Evolutionary conservation across 1,140 invertebrate genomes (phyloP), one percentile per base, ranked within the genome.

Genomic region (Drosophila baimaii): DNA sequence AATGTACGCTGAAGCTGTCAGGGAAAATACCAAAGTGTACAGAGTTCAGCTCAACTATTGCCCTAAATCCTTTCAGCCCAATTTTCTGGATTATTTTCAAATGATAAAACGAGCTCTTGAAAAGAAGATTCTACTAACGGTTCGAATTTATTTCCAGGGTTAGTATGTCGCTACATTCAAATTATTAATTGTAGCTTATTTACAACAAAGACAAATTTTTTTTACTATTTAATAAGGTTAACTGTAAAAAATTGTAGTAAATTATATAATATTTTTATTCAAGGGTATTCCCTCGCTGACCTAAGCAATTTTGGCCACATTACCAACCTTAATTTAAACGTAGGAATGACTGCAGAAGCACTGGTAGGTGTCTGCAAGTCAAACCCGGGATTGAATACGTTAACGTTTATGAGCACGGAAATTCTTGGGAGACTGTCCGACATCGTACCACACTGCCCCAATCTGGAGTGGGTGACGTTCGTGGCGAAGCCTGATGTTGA

Each of bases 11-110:
- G 5, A 29, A 12, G n/a, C 46, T 10, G 29, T 29, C 0, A 10
- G 5, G 7, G 5, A 49, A 29, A 49, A 49, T 49, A 12, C 0
- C 0, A 1, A 17, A 8, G 1, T 47, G 7, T 0, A 2, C 2
- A 0, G 12, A 49, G 25, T 17, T 49, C 0, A 0, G 29, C 46
- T 49, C 2, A 3, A 3, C 2, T 49, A 12, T 29, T 0, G 4
- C 2, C 23, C 25, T 15, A 0, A 49, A 49, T 17, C 15, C 3
- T 49, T 17, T 49, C 46, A 49, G 12, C 15, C 9, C 25, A 5
- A 49, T 7, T 49, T 27, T 29, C 0, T n/a, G 0, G 0, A 29
- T 10, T 2, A 27, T 12, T 49, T 49, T 5, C 15, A 49, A 17
- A 27, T 10, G n/a, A n/a, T 49, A 6, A 47, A 47, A 27, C 23